Base-by-base conservation (phyloP, 37 sponge, comb jelly and placozoan species). In the Chondrilla cf. caribensis region DNA sequence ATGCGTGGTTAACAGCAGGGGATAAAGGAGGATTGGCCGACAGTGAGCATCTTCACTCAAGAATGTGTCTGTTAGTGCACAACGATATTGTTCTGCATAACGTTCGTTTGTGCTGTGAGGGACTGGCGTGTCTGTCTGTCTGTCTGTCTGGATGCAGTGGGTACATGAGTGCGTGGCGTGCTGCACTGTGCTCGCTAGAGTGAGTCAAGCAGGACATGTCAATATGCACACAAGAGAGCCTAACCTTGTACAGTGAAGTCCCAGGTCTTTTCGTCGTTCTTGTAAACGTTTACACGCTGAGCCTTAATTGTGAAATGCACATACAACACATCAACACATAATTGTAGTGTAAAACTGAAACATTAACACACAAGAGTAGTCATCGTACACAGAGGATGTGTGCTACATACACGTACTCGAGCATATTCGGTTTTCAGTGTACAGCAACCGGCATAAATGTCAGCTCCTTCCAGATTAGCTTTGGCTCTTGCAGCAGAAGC, bases 371-470 rank as follows among this genome's bases (percentile, higher is more conserved):
- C n/a, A n/a, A n/a, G n/a, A n/a, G n/a, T n/a, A n/a, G 19, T 31
- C 70, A 2, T 2, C 70, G 2, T 21, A 68, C 2, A n/a, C 28
- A 7, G 32, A 64, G 66, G 8, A 64, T 17, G 17, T 55, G 11
- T 55, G 57, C 11, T 55, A 55, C 11, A 55, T 55, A 55, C 57
- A 37, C 84, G 43, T 37, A 96, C 96, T 86, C 84, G 92, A 40
- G 96, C 93, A 90, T 82, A 96, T 47, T 96, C 96, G 42, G 92
- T 96, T 64, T 92, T 90, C 58, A 96, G 88, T 58, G 96, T 96
- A 57, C 96, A 96, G 58, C 96, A 96, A 0, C 96, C 96, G 5
- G 96, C 93, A 70, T 96, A 96, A 40, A 96, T 96, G 68, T 96
- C 96, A 0, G 96, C 96, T 25, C 96, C 96, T 81, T 96, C 96